Conservation (phyloP, 2,113 vertebrate species). For the Bos indicus region DNA sequence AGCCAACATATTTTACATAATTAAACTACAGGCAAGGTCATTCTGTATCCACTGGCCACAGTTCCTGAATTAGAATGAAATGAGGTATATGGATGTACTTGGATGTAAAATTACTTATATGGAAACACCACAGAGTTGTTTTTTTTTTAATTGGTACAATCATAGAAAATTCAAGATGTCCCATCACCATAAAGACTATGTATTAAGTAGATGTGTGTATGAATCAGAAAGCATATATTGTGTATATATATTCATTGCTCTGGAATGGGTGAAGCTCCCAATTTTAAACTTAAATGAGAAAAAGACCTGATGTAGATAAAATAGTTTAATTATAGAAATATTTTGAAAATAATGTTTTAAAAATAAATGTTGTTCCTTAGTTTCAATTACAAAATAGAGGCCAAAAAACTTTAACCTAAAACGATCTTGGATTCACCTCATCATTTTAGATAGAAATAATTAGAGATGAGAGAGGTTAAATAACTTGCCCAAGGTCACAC, state of each 20-base stretch:
- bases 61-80: constrained; percentile 32
- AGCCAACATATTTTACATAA: neutral
- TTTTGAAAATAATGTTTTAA: neutral
- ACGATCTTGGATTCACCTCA: neutral
- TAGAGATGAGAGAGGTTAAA: neutral
- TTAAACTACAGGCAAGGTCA: neutral
- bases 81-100: neutral
- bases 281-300: neutral
- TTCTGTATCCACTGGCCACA: neutral
- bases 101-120: neutral
- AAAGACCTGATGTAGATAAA: neutral
- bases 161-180: constrained; percentile 1
- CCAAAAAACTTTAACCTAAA: neutral
- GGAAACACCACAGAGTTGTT: neutral
- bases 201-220: neutral
- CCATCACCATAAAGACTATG: neutral
- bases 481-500: neutral
- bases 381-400: neutral
- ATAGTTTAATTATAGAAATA: neutral
- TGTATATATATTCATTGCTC: neutral
- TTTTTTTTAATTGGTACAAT: neutral
- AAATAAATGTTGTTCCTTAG: neutral
- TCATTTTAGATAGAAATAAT: neutral
- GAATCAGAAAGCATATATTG: neutral
- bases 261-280: neutral